phyloP scores from a whole-genome alignment of 1,140 invertebrate genomes.

The Cataglyphis hispanica region DNA sequence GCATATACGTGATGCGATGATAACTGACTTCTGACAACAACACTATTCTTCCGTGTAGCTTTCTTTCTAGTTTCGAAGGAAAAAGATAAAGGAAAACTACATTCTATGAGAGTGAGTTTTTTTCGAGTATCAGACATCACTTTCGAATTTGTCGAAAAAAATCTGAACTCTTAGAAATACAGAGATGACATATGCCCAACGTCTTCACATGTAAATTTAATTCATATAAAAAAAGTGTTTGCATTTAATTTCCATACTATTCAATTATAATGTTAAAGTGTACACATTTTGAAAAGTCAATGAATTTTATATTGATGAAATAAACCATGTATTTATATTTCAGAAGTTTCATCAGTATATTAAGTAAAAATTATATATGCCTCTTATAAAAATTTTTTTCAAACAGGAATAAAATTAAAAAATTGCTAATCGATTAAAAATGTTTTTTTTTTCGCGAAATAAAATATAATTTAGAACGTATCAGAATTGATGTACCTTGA shows the following conservation, averaged over 20 bases:
- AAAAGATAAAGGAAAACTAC: conserved; percentile 8
- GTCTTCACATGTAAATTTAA: conserved; percentile 1
- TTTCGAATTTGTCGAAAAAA: background rate
- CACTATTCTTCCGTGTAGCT: background rate
- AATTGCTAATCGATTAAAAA: background rate
- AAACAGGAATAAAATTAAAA: background rate
- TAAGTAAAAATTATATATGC: background rate
- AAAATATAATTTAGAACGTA: conserved; percentile 35
- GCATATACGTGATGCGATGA: conserved; percentile 25
- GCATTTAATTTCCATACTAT: background rate
- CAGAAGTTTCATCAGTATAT: background rate
- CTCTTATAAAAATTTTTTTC: background rate
- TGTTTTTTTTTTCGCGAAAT: background rate
- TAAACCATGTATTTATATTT: background rate
- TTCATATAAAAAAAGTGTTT: background rate
- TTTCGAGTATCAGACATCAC: conserved; percentile 5
- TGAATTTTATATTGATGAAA: background rate
- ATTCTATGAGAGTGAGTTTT: background rate
- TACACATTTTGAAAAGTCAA: conserved; percentile 16
- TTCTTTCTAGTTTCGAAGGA: background rate
- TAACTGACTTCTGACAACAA: conserved; percentile 36
- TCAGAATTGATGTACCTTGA: conserved; percentile 58
- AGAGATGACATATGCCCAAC: background rate
- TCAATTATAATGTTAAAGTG: background rate
- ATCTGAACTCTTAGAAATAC: background rate